phyloP scores from a whole-genome alignment of 2,797 vertebrate species.

The Pseudochaenichthys georgianus region DNA sequence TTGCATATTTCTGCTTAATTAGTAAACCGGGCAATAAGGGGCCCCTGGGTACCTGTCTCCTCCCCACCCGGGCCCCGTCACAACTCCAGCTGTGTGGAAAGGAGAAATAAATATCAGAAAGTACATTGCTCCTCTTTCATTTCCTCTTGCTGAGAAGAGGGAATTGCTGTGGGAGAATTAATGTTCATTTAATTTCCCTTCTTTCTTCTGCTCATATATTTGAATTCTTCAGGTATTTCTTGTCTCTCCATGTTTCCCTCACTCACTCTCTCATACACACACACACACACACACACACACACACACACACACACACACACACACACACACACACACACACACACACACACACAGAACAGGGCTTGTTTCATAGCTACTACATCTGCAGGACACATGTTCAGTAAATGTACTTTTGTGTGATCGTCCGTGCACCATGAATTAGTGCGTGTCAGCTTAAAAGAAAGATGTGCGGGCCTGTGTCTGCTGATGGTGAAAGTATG shows the following conservation, averaged over 20 bases:
- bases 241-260: slow-evolving; percentile 63
- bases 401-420: slow-evolving; percentile 58
- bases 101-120: slow-evolving; percentile 86
- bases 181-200: slow-evolving; percentile 85
- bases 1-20: slow-evolving; percentile 84
- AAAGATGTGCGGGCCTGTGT: slow-evolving; percentile 66
- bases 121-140: slow-evolving; percentile 83
- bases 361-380: slow-evolving; percentile 69
- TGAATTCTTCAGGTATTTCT: slow-evolving; percentile 83
- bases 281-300: too few species aligned
- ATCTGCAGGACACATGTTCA: slow-evolving; percentile 82
- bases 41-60: slow-evolving; percentile 60
- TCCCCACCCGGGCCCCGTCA: slow-evolving; percentile 56
- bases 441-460: slow-evolving; percentile 62
- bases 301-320: too few species aligned
- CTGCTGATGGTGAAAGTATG: slow-evolving; percentile 67
- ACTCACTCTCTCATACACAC: slow-evolving; percentile 37
- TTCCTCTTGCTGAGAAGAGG: slow-evolving; percentile 71
- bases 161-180: slow-evolving; percentile 79
- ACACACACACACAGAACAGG: slow-evolving; percentile 63
- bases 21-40: slow-evolving; percentile 76
- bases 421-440: slow-evolving; percentile 58
- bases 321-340: slow-evolving; percentile 60
- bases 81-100: slow-evolving; percentile 60
- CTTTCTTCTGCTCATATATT: slow-evolving; percentile 81